Percentiles rank a stretch among this genome's conserved stretches.
These are phyloP conservation scores for Lepidochitona cinerea DNA, from an alignment of 2,888 invertebrate species.

Conservation along the genomic window DNA sequence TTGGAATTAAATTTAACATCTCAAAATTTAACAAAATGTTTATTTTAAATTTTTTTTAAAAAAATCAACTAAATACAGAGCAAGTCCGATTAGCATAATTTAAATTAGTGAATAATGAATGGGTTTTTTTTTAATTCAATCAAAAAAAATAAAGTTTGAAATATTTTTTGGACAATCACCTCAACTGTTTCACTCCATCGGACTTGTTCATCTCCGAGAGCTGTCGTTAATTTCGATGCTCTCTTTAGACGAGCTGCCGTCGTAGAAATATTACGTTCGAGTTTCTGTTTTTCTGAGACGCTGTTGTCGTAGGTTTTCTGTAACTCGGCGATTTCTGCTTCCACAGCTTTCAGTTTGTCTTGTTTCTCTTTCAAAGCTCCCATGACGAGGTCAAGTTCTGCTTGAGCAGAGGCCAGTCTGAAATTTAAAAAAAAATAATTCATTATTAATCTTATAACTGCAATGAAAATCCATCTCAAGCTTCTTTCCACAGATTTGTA, in stretches of 20 bases:
- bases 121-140: too few species aligned
- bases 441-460: too few species aligned
- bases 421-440: neutral
- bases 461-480: too few species aligned
- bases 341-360: conserved; percentile 84
- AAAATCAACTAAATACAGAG: too few species aligned
- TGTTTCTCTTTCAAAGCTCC: conserved; percentile 84
- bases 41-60: too few species aligned
- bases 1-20: too few species aligned
- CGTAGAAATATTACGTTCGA: conserved; percentile 82
- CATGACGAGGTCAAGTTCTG: conserved; percentile 83
- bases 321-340: conserved; percentile 77
- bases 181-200: conserved; percentile 85
- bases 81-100: too few species aligned
- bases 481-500: too few species aligned
- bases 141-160: too few species aligned
- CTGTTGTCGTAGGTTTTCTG: conserved; percentile 70
- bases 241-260: conserved; percentile 84
- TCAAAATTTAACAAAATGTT: too few species aligned
- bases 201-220: conserved; percentile 87
- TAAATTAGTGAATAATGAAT: too few species aligned
- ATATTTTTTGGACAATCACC: conserved; percentile 72
- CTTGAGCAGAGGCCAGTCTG: conserved; percentile 77
- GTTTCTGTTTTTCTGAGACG: conserved; percentile 79
- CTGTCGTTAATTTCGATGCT: conserved; percentile 88